A percentile compares a stretch with the other conserved stretches of the same genome.
phyloP scores from a whole-genome alignment of 2,113 vertebrate genomes.

The Cyprichromis sp. region DNA sequence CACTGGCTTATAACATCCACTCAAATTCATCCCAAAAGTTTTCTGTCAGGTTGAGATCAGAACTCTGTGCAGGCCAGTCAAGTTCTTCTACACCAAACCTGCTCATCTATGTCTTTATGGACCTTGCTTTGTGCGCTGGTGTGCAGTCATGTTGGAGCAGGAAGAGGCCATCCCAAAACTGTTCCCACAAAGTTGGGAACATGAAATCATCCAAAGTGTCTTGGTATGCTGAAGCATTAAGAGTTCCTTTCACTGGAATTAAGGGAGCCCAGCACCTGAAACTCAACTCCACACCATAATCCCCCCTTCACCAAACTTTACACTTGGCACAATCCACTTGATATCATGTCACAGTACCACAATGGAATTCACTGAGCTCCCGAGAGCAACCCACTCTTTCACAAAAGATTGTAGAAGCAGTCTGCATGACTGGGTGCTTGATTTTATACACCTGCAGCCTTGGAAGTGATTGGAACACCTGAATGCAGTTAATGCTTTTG shows the following conservation, averaged over 20 bases:
- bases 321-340: not conserved
- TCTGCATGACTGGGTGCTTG: not conserved
- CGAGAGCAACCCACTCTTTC: not conserved
- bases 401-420: not conserved
- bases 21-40: not conserved
- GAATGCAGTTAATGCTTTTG: not conserved
- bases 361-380: not conserved
- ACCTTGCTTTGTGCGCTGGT: not conserved
- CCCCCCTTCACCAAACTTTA: not conserved
- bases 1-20: not conserved
- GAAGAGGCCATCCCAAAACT: not conserved
- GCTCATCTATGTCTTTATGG: not conserved
- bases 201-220: not conserved
- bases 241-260: not conserved
- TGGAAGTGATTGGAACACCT: not conserved
- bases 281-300: not conserved
- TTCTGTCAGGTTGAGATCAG: not conserved
- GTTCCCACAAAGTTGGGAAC: not conserved
- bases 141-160: not conserved
- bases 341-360: not conserved
- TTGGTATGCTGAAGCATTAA: not conserved
- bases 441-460: not conserved
- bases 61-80: not conserved
- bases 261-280: not conserved
- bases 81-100: fast-evolving